A percentile compares a stretch with the other conserved stretches of the same genome.
Evolutionary conservation across 2,888 invertebrate species (phyloP).

Genomic region (Rhodophaea formosa): DNA sequence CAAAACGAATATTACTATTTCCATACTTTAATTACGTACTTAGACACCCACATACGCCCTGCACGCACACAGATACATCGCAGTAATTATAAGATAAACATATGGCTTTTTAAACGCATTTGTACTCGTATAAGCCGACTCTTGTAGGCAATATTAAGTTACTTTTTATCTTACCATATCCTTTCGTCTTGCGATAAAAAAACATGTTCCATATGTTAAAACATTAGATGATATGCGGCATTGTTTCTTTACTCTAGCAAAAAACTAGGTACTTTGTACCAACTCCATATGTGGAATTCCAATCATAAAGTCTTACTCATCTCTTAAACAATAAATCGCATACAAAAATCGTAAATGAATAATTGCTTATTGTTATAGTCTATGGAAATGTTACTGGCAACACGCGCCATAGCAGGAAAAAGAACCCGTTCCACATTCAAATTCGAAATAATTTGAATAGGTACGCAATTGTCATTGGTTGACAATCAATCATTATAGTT

Average conservation of each 20-base stretch:
- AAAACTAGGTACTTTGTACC: not conserved
- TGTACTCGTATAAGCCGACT: conserved; percentile 43
- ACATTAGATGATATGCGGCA: conserved; percentile 16
- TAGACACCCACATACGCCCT: conserved; percentile 57
- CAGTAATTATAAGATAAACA: conserved; percentile 71
- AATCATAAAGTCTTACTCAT: conserved; percentile 16
- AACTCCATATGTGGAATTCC: conserved; percentile 5
- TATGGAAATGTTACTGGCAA: conserved; percentile 35
- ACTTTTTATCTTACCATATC: conserved; percentile 37
- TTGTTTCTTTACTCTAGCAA: not conserved
- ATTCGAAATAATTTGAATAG: conserved; percentile 35
- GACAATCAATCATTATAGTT: conserved; percentile 40
- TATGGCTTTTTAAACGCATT: conserved; percentile 63
- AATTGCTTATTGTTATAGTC: conserved; percentile 34
- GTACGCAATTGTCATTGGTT: conserved; percentile 32
- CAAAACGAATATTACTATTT: conserved; percentile 79
- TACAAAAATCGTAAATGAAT: conserved; percentile 27
- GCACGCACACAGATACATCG: conserved; percentile 41
- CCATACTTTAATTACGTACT: conserved; percentile 77
- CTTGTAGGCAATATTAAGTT: conserved; percentile 55
- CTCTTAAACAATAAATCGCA: conserved; percentile 27
- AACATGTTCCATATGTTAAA: not conserved
- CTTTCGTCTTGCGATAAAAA: not conserved
- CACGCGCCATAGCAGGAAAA: conserved; percentile 25
- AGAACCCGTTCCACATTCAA: conserved; percentile 37